These are phyloP conservation scores for Campoletis raptor DNA, from an alignment of 2,888 invertebrate species.

Conservation along the genomic window DNA sequence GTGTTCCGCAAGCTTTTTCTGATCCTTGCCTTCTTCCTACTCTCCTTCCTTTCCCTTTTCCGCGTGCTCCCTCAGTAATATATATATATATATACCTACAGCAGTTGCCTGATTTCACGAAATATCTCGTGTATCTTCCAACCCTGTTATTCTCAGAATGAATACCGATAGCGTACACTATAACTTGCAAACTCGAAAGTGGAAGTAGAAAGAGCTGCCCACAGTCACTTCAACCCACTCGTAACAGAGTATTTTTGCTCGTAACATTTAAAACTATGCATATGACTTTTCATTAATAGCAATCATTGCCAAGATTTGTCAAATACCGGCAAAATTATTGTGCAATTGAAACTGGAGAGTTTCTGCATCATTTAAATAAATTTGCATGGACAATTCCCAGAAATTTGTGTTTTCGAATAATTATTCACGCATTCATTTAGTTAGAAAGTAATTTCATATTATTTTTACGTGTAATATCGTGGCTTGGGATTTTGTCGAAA, in stretches of 20 bases:
- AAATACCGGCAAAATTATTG: too few relatives aligned
- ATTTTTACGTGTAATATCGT: too few relatives aligned
- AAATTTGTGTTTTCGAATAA: too few relatives aligned
- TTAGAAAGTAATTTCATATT: too few relatives aligned
- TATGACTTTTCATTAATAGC: not conserved
- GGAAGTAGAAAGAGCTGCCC: slow-evolving; percentile 5
- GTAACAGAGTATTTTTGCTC: not conserved
- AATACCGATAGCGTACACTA: slow-evolving; percentile 6
- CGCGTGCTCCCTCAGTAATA: slow-evolving; percentile 76
- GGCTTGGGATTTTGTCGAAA: not conserved
- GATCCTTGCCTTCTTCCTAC: slow-evolving; percentile 76
- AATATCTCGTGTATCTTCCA: slow-evolving; percentile 25
- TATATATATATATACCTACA: slow-evolving; percentile 18
- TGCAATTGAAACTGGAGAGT: too few relatives aligned
- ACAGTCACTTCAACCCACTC: slow-evolving; percentile 28
- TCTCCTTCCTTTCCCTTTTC: slow-evolving; percentile 84
- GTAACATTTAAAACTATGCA: not conserved
- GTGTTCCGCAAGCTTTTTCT: slow-evolving; percentile 42
- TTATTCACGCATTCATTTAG: too few relatives aligned
- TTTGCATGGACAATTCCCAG: too few relatives aligned
- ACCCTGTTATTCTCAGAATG: slow-evolving; percentile 34
- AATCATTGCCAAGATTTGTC: not conserved
- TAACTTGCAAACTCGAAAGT: slow-evolving; percentile 16
- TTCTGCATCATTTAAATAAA: too few relatives aligned
- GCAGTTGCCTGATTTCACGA: slow-evolving; percentile 16